Percentiles rank a stretch among this genome's conserved stretches.
phyloP scores from a whole-genome alignment of 1,140 invertebrate species.

The Kradibia gibbosae region DNA sequence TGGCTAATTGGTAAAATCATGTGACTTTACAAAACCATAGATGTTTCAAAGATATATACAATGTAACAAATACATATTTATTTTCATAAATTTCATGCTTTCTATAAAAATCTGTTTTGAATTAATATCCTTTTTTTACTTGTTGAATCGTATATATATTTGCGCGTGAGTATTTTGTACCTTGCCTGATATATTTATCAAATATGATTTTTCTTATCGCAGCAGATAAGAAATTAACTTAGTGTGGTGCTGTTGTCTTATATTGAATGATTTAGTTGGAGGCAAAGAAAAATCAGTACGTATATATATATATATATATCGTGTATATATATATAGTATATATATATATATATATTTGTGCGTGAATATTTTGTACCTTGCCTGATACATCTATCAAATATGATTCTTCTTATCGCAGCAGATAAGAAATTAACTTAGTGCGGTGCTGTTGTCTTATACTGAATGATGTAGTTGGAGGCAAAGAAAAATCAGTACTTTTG shows the following conservation, averaged over 20 bases:
- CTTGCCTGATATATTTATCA: slow-evolving; percentile 4
- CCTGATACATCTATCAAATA: slow-evolving; percentile 5
- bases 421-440: slow-evolving; percentile 17
- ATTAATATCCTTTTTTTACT: too few species aligned
- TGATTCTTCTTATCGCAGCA: slow-evolving; percentile 4
- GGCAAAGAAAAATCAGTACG: neutral
- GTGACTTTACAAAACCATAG: too few species aligned
- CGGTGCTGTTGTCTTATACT: slow-evolving; percentile 15
- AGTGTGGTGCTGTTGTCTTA: slow-evolving; percentile 16
- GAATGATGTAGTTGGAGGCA: neutral
- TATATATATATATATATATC: neutral
- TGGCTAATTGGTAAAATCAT: too few species aligned
- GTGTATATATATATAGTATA: neutral
- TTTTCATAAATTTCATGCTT: too few species aligned
- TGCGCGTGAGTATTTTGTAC: neutral
- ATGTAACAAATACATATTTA: too few species aligned
- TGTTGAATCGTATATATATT: too few species aligned
- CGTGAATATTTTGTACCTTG: neutral
- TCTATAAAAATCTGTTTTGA: too few species aligned
- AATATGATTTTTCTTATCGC: slow-evolving; percentile 5
- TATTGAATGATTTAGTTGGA: neutral
- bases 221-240: slow-evolving; percentile 18
- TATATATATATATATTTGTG: neutral
- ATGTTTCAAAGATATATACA: too few species aligned
- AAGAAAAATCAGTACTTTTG: neutral